Evolutionary conservation across 2,113 vertebrate species (phyloP), one percentile per base, ranked within the genome.

Genomic region (Hippocampus barbouri): DNA sequence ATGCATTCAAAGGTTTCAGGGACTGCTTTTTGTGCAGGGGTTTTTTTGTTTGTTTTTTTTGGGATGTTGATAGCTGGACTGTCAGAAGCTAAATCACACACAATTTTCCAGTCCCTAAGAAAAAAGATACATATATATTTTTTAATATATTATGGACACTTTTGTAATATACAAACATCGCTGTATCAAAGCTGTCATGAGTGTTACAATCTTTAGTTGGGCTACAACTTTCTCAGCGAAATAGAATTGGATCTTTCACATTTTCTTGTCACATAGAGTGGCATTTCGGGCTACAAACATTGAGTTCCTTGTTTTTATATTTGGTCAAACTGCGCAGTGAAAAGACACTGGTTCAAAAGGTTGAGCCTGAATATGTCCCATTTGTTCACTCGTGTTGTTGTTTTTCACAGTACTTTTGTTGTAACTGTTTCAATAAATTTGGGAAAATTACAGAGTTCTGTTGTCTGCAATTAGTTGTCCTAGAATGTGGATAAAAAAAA

Each of bases 141-240:
- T 90, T 90, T 86, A 85, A 87, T 86, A 86, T 47, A 66, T 66
- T 89, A 84, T 80, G 73, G 72, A 79, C 64, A 49, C 78, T 88
- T 88, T 90, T 87, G 76, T 89, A 88, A 77, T 54, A 70, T 77
- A 79, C 43, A 76, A 66, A 78, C 69, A 78, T 70, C 27, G 68
- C 66, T 77, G 73, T 87, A 81, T 83, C 77, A 78, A 83, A 79
- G 77, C 21, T 60, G 62, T 80, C 45, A 45, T 5, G 11, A 41
- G 61, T 27, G 14, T 47, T 27, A 43, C 18, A 45, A 57, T 78
- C 75, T 73, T 84, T 78, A 76, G 76, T 49, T 75, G 74, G 63
- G 60, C 54, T 83, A 61, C 27, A 34, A 61, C 9, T 61, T 61
- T 34, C 2, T 30, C 47, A 66, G 40, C 7, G 4, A 23, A 27